phyloP scores from a whole-genome alignment of 2,113 vertebrate species.

The Paralichthys olivaceus region DNA sequence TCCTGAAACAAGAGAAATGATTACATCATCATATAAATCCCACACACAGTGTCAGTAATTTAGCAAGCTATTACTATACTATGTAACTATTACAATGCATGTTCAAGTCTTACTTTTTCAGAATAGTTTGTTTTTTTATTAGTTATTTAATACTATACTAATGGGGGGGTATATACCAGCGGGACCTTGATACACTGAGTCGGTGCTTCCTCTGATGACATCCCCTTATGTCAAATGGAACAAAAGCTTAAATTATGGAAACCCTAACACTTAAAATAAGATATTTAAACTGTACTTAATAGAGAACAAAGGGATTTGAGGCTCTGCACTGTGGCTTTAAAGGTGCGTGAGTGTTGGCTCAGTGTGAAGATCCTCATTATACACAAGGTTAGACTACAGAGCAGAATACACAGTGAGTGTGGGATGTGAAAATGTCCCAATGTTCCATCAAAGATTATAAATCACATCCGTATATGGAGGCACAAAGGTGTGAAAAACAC shows the following conservation, averaged over 20 bases:
- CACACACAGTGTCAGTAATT: too few relatives aligned
- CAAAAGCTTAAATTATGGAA: constrained; percentile 38
- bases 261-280: constrained; percentile 26
- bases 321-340: constrained; percentile 21
- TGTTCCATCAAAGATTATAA: constrained; percentile 51
- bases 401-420: constrained; percentile 19
- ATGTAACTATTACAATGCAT: too few relatives aligned
- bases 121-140: too few relatives aligned
- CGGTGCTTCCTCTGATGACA: constrained; percentile 7
- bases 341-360: constrained; percentile 31
- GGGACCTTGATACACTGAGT: too few relatives aligned
- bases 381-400: constrained; percentile 35
- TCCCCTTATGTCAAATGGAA: constrained; percentile 26
- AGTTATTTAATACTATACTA: too few relatives aligned
- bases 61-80: too few relatives aligned
- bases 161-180: too few relatives aligned
- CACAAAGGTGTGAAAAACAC: constrained; percentile 36
- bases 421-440: constrained; percentile 35
- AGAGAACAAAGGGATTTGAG: constrained; percentile 34
- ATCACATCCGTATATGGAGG: constrained; percentile 44
- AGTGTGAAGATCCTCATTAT: constrained; percentile 48
- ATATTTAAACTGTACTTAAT: constrained; percentile 29
- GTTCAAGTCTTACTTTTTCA: too few relatives aligned
- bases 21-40: too few relatives aligned
- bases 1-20: too few relatives aligned